phyloP scores from a whole-genome alignment of 2,113 vertebrate genomes.

The Poeciliopsis occidentalis region DNA sequence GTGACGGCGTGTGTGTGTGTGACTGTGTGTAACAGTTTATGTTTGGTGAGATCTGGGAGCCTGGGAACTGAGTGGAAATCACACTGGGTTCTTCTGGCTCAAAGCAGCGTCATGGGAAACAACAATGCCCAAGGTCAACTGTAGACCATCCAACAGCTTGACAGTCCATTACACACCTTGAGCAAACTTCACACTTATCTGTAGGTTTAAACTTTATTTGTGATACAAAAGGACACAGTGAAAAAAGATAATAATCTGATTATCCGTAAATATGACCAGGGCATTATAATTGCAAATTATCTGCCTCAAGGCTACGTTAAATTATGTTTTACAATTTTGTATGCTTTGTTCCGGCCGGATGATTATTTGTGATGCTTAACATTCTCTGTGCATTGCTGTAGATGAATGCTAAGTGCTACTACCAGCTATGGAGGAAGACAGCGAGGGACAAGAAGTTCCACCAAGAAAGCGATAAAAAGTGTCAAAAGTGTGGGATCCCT shows the following conservation, averaged over 20 bases:
- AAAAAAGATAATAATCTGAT: neutral
- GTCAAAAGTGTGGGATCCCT: no score
- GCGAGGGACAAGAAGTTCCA: no score
- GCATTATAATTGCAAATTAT: no score
- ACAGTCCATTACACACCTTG: neutral
- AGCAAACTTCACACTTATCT: neutral
- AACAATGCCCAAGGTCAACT: constrained; percentile 55
- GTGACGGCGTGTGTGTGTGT: neutral
- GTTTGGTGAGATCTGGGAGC: constrained; percentile 56
- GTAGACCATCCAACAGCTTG: constrained; percentile 7
- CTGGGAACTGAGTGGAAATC: constrained; percentile 73
- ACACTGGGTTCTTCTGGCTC: constrained; percentile 56
- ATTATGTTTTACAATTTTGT: no score
- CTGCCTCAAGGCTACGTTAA: no score
- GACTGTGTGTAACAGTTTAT: constrained; percentile 34
- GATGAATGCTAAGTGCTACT: no score
- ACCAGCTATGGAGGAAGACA: no score
- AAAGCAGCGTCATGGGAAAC: constrained; percentile 72
- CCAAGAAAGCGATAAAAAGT: no score
- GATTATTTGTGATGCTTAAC: no score
- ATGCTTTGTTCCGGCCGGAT: no score
- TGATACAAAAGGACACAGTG: neutral
- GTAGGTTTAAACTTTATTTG: neutral
- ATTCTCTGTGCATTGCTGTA: no score
- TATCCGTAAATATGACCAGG: no score